A percentile compares a stretch with the other conserved stretches of the same genome.
Conservation (phyloP, 2,113 vertebrate genomes). For the Sitta europaea region DNA sequence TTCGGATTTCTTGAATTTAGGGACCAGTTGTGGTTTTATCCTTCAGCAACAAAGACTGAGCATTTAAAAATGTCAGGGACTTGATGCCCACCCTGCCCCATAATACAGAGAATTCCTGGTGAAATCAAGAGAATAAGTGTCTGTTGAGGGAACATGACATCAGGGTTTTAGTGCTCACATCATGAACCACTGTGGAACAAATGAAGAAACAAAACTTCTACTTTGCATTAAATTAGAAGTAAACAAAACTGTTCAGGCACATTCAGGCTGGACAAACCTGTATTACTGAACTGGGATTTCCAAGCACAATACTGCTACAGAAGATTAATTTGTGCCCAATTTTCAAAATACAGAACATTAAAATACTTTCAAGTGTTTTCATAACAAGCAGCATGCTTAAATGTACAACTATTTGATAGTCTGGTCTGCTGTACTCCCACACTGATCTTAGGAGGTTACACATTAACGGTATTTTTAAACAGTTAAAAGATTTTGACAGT, state of each 20-base stretch:
- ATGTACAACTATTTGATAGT: not conserved
- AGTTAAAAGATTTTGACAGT: not conserved
- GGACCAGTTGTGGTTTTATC: not conserved
- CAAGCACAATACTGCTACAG: not conserved
- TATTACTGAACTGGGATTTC: conserved; percentile 20
- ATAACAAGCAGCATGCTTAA: not conserved
- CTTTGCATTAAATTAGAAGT: not conserved
- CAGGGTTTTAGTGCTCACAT: not conserved
- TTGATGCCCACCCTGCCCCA: not conserved
- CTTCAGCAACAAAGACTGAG: not conserved
- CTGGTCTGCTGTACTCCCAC: not conserved
- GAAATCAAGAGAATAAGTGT: not conserved
- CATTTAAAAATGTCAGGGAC: not conserved
- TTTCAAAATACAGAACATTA: not conserved
- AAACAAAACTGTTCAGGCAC: not conserved
- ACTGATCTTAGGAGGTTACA: not conserved
- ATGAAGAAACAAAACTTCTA: not conserved
- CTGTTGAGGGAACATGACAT: not conserved
- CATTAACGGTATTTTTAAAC: not conserved
- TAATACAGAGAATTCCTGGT: not conserved
- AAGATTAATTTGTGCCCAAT: not conserved
- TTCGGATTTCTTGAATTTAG: not conserved
- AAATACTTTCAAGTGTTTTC: conserved; percentile 36
- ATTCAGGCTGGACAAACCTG: not conserved
- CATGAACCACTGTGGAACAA: not conserved